phyloP scores from a whole-genome alignment of 2,888 invertebrate species.

The Drosophila mulleri region DNA sequence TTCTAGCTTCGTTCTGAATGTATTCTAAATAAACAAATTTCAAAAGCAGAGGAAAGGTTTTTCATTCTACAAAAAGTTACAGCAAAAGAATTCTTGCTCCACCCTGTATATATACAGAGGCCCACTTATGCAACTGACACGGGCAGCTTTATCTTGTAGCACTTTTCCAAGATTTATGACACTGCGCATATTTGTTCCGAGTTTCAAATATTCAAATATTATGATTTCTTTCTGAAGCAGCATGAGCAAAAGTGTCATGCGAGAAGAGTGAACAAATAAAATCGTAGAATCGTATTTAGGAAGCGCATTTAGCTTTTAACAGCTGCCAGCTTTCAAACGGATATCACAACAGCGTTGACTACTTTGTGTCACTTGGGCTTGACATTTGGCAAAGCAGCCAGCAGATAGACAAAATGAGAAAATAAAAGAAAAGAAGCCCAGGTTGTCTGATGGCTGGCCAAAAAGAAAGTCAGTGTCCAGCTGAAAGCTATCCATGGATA shows the following conservation, averaged over 20 bases:
- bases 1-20: neutral
- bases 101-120: neutral
- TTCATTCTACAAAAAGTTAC: too few relatives aligned
- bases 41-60: neutral
- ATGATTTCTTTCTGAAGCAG: constrained; percentile 8
- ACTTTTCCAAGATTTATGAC: neutral
- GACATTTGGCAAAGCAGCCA: constrained; percentile 39
- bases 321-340: constrained; percentile 28
- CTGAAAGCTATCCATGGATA: constrained; percentile 31
- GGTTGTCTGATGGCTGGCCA: constrained; percentile 4
- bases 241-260: constrained; percentile 43
- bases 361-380: constrained; percentile 67
- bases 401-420: constrained; percentile 8
- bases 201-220: neutral
- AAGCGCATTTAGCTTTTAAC: constrained; percentile 28
- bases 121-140: neutral
- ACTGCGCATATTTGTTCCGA: neutral
- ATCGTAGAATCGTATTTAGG: constrained; percentile 26
- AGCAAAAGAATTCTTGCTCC: too few relatives aligned
- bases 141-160: neutral
- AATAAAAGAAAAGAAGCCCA: constrained; percentile 20
- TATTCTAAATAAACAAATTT: neutral
- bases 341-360: constrained; percentile 26
- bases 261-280: constrained; percentile 45
- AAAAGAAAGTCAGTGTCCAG: constrained; percentile 78